Evolutionary conservation across 2,888 invertebrate genomes (phyloP), one percentile per base, ranked within the genome.

Genomic region (Silvanus unidentatus): DNA sequence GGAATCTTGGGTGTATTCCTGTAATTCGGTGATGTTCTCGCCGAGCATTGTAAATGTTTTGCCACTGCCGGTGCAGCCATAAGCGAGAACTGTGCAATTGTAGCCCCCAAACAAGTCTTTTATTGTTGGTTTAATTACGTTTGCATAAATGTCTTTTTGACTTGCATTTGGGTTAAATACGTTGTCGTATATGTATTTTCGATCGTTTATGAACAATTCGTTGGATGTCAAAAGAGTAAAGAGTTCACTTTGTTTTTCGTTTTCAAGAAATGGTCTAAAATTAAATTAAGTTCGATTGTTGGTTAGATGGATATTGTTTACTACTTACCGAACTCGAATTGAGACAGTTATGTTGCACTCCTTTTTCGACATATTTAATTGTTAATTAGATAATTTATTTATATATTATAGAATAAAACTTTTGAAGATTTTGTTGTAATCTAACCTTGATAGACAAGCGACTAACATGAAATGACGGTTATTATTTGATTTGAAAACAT

Each of bases 31-130:
- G 4, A 49, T 49, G 36, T 56, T 52, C 27, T 51, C 57, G 8
- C 95, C 95, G 53, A 91, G 88, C 96, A 99, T 98, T 0, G 98
- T 98, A 65, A 89, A 95, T 0, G 98, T 99, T 74, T 99, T 99
- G 5, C 98, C 98, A 0, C 88, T 88, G 43, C 91, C 91, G 0
- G 91, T 91, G 73, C 91, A 90, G 2, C 94, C 96, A 74, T 90
- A 98, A 15, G 97, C 97, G 75, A 99, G 98, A 12, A 98, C 92
- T 0, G 98, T 99, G 70, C 97, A 98, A 72, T 97, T 98, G 72
- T 96, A 99, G 0, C 98, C 98, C 15, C 81, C 78, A 15, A 98
- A 75, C 4, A 98, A 96, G 73, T 97, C 94, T 48, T 88, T 84
- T 44, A 98, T 84, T 13, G 95, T 77, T 0, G 96, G 96, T 40